Percentiles rank a stretch among this genome's conserved stretches.
phyloP scores from a whole-genome alignment of 1,140 invertebrate species.

The Antheraea pernyi region DNA sequence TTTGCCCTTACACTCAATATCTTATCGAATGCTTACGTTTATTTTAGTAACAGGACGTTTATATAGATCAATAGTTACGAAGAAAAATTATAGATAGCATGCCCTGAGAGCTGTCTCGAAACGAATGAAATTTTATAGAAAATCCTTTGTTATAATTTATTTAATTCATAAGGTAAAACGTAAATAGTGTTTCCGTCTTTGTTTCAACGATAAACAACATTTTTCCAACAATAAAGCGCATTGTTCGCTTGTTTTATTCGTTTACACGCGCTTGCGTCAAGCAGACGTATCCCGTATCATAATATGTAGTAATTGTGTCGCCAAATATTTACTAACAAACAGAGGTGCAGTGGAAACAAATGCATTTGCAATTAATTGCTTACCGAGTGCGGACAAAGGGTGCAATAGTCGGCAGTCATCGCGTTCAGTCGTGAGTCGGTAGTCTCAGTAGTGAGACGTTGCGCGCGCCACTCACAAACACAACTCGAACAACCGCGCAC shows the following conservation, averaged over 20 bases:
- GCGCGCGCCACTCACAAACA: constrained; percentile 38
- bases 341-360: constrained; percentile 7
- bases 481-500: constrained; percentile 42
- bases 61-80: not conserved
- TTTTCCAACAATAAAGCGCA: constrained; percentile 25
- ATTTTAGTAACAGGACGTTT: not conserved
- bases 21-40: not conserved
- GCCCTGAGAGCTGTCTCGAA: not conserved
- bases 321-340: constrained; percentile 2
- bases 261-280: not conserved
- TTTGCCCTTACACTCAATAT: not conserved
- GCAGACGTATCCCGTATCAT: not conserved
- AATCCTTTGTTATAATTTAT: not conserved
- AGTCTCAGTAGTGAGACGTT: constrained; percentile 10
- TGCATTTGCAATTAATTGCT: constrained; percentile 7
- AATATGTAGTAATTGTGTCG: constrained; percentile 4
- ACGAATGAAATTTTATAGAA: not conserved
- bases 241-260: constrained; percentile 19
- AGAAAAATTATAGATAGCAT: too few relatives aligned
- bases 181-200: not conserved
- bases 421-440: constrained; percentile 23
- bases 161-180: not conserved
- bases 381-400: constrained; percentile 35
- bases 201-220: not conserved
- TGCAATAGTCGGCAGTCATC: constrained; percentile 22